phyloP scores from a whole-genome alignment of 2,797 vertebrate species.

The Amblyraja radiata region DNA sequence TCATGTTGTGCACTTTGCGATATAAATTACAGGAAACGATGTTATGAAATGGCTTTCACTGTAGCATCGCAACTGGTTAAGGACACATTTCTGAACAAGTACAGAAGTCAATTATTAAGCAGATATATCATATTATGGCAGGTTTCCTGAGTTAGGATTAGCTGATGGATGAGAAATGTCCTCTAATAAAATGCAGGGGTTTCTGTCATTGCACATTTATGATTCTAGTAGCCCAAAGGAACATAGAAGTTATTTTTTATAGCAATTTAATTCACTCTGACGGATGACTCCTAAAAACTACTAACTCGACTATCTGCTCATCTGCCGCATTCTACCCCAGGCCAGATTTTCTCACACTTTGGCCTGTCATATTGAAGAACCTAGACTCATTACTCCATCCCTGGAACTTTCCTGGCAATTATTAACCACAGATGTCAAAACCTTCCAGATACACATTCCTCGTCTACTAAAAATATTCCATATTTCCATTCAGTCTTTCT shows the following conservation, averaged over 20 bases:
- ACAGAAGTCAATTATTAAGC: not conserved
- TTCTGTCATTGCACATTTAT: constrained; percentile 10
- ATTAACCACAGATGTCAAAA: not conserved
- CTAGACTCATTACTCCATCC: not conserved
- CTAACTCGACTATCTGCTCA: constrained; percentile 8
- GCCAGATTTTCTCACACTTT: not conserved
- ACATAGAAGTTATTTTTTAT: not conserved
- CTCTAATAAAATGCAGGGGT: not conserved
- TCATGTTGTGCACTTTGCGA: not conserved
- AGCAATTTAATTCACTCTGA: constrained; percentile 19
- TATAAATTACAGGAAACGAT: not conserved
- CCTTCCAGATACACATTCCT: not conserved
- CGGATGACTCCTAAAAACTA: not conserved
- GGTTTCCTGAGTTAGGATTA: not conserved
- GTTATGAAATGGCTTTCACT: not conserved
- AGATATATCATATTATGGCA: not conserved
- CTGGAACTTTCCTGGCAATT: not conserved
- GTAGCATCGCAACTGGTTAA: not conserved
- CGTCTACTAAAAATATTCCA: not conserved
- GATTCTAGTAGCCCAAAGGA: not conserved
- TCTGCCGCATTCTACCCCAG: not conserved
- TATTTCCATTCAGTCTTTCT: not conserved
- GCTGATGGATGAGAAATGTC: not conserved
- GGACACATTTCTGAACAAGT: not conserved
- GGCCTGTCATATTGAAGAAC: not conserved